Conservation (phyloP, 1,140 invertebrate species). For the Gonatopus flavifemur region DNA sequence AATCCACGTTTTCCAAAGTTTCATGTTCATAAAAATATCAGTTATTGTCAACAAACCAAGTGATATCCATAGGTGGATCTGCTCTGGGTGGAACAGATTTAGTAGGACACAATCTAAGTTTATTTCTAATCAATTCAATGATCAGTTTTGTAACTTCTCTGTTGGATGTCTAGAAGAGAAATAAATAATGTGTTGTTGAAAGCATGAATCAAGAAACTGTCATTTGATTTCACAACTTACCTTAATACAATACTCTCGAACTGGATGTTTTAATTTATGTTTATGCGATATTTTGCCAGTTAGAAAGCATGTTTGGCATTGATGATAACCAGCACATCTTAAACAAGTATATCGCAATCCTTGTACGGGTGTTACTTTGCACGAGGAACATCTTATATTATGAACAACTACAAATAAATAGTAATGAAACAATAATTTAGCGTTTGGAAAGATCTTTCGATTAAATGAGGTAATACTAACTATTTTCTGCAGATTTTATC, state of each 20-base stretch:
- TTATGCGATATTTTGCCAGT: conserved; percentile 68
- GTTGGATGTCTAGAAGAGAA: conserved; percentile 51
- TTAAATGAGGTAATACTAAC: conserved; percentile 35
- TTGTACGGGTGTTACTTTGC: conserved; percentile 59
- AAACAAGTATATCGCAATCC: conserved; percentile 72
- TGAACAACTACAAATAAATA: conserved; percentile 56
- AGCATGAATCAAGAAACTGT: conserved; percentile 12
- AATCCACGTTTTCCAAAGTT: too few relatives aligned
- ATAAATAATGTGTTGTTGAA: conserved; percentile 13
- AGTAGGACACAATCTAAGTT: conserved; percentile 51
- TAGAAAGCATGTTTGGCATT: conserved; percentile 82
- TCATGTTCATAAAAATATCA: too few relatives aligned
- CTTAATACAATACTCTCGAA: conserved; percentile 75
- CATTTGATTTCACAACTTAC: too few relatives aligned
- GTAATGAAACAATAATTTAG: background rate
- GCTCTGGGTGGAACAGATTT: conserved; percentile 35
- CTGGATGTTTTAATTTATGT: conserved; percentile 77
- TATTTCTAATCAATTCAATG: conserved; percentile 56
- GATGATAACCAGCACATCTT: conserved; percentile 74
- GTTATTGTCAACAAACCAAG: too few relatives aligned
- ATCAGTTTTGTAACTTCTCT: conserved; percentile 58
- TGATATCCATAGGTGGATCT: conserved; percentile 33
- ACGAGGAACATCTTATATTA: conserved; percentile 61
- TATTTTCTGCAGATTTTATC: conserved; percentile 60
- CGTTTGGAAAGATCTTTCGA: background rate